Conservation (phyloP, 1,140 invertebrate species). For the Akabosia matsudoensis region DNA sequence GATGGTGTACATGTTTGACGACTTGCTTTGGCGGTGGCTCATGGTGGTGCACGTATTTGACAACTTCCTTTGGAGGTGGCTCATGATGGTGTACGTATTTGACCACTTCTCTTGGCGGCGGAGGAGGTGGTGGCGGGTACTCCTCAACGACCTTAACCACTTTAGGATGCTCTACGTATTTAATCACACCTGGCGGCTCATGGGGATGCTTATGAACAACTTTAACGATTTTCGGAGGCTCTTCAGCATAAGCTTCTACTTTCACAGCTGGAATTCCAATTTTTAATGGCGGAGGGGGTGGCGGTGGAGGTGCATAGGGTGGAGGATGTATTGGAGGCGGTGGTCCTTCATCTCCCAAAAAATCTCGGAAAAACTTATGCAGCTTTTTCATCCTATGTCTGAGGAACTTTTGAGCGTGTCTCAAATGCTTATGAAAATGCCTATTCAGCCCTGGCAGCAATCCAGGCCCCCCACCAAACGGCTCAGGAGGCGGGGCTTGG, state of each 20-base stretch:
- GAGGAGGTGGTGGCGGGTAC: neutral
- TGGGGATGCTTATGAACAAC: neutral
- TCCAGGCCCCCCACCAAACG: neutral
- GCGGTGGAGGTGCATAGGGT: neutral
- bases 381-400: slow-evolving; percentile 5
- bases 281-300: neutral
- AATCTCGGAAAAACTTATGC: slow-evolving; percentile 13
- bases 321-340: neutral
- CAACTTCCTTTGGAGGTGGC: neutral
- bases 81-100: neutral
- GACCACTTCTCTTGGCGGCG: neutral
- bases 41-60: neutral
- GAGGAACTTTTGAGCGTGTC: neutral
- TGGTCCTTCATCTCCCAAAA: neutral
- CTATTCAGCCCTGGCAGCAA: neutral
- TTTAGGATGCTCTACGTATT: slow-evolving; percentile 1
- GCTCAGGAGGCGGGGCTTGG: neutral
- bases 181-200: neutral
- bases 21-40: neutral
- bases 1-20: neutral
- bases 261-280: slow-evolving; percentile 1
- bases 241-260: slow-evolving; percentile 4
- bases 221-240: neutral
- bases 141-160: slow-evolving; percentile 3
- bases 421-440: neutral